Evolutionary conservation across 1,140 invertebrate genomes (phyloP).

Genomic region (Campoletis sonorensis): DNA sequence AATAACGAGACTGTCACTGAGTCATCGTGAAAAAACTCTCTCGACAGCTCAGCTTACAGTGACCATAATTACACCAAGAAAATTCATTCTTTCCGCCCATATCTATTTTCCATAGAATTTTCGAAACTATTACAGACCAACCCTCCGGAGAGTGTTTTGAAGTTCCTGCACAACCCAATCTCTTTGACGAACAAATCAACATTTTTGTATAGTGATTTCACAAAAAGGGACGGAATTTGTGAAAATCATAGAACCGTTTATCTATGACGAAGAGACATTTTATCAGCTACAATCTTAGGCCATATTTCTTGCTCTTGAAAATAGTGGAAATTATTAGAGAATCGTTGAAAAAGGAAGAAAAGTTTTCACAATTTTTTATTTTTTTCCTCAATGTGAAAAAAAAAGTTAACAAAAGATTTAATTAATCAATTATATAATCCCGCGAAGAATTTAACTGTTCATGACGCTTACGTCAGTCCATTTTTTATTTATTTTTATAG

Average conservation of each 20-base stretch:
- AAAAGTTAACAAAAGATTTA: too few relatives aligned
- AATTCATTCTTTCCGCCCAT: neutral
- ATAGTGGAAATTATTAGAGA: too few relatives aligned
- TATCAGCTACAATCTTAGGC: neutral
- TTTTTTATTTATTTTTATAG: too few relatives aligned
- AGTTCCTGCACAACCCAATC: neutral
- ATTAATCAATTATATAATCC: too few relatives aligned
- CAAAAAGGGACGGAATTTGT: neutral
- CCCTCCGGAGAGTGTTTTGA: neutral
- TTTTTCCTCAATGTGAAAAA: too few relatives aligned
- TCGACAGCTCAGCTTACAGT: neutral
- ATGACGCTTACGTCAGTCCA: too few relatives aligned
- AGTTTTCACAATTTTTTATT: too few relatives aligned
- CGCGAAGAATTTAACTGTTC: too few relatives aligned
- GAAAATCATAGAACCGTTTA: neutral
- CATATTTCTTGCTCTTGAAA: neutral
- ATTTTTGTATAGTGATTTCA: neutral
- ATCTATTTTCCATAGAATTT: neutral
- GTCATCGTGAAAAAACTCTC: neutral
- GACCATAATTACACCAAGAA: neutral
- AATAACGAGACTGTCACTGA: neutral
- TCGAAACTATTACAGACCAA: neutral
- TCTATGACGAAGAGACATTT: neutral
- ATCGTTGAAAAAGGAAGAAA: too few relatives aligned
- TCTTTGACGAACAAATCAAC: neutral